phyloP scores from a whole-genome alignment of 2,797 vertebrate species.

The Intellagama lesueurii region DNA sequence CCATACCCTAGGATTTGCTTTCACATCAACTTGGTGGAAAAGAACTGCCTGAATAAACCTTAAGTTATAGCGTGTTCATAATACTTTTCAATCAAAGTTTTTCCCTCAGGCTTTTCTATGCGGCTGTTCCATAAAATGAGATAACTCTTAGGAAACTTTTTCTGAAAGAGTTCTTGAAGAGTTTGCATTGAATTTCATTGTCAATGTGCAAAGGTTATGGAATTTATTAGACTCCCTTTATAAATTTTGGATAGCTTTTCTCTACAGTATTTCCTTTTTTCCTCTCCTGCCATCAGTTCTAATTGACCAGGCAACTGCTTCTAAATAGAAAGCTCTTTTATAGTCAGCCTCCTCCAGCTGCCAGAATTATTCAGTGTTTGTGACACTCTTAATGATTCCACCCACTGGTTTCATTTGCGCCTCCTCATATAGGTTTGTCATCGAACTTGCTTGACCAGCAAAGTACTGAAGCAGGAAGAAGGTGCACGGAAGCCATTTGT shows the following conservation, averaged over 20 bases:
- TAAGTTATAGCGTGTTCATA: slow-evolving; percentile 49
- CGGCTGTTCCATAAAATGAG: slow-evolving; percentile 53
- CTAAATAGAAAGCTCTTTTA: slow-evolving; percentile 41
- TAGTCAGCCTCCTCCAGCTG: slow-evolving; percentile 35
- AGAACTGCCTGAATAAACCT: slow-evolving; percentile 49
- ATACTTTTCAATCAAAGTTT: neutral
- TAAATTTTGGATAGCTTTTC: slow-evolving; percentile 45
- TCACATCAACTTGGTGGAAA: slow-evolving; percentile 30
- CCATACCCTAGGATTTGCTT: slow-evolving; percentile 40
- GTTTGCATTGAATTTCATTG: slow-evolving; percentile 37
- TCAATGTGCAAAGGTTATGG: slow-evolving; percentile 24
- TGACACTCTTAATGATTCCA: slow-evolving; percentile 29
- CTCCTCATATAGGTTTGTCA: slow-evolving; percentile 40
- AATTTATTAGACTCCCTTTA: slow-evolving; percentile 46
- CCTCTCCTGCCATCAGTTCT: slow-evolving; percentile 28
- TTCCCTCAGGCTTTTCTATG: slow-evolving; percentile 20
- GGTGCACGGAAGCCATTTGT: slow-evolving; percentile 13
- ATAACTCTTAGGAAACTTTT: slow-evolving; percentile 35
- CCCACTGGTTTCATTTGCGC: slow-evolving; percentile 31
- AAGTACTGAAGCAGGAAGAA: slow-evolving; percentile 25
- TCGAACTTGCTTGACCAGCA: neutral
- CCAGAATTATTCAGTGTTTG: slow-evolving; percentile 30
- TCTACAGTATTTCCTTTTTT: slow-evolving; percentile 26
- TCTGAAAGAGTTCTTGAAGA: slow-evolving; percentile 53
- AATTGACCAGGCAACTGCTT: slow-evolving; percentile 21